Evolutionary conservation across 1,140 invertebrate genomes (phyloP).

Genomic region (Aphidius ervi): DNA sequence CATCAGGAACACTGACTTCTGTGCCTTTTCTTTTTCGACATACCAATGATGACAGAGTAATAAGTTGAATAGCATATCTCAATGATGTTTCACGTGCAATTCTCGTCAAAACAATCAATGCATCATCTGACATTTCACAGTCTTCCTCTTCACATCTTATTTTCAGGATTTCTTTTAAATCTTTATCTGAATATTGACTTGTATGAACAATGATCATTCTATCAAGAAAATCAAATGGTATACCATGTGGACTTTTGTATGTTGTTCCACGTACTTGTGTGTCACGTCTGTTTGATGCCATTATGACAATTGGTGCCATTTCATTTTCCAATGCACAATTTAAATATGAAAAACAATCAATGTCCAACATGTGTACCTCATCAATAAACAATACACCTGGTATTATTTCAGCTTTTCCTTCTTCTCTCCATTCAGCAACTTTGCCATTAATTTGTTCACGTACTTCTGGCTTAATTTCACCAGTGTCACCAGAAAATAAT

Average conservation of each 20-base stretch:
- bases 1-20: conserved; percentile 68
- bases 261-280: conserved; percentile 93
- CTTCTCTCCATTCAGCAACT: conserved; percentile 96
- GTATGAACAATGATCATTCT: conserved; percentile 94
- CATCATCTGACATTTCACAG: conserved; percentile 91
- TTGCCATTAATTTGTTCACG: conserved; percentile 98
- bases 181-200: conserved; percentile 80
- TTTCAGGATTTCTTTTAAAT: conserved; percentile 88
- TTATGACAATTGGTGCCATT: conserved; percentile 95
- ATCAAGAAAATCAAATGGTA: conserved; percentile 94
- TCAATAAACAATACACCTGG: conserved; percentile 93
- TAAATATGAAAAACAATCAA: conserved; percentile 97
- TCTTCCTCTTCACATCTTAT: conserved; percentile 96
- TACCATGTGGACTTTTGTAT: conserved; percentile 91
- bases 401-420: conserved; percentile 98
- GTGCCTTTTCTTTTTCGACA: conserved; percentile 77
- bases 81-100: conserved; percentile 92
- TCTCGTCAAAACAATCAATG: conserved; percentile 83
- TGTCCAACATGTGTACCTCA: conserved; percentile 96
- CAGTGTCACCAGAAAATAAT: conserved; percentile 96
- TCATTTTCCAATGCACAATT: conserved; percentile 96
- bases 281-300: conserved; percentile 97
- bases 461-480: conserved; percentile 97
- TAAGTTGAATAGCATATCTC: conserved; percentile 97
- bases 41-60: conserved; percentile 91